Evolutionary conservation across 2,888 invertebrate species (phyloP).

Genomic region (Gandaritis pyraliata): DNA sequence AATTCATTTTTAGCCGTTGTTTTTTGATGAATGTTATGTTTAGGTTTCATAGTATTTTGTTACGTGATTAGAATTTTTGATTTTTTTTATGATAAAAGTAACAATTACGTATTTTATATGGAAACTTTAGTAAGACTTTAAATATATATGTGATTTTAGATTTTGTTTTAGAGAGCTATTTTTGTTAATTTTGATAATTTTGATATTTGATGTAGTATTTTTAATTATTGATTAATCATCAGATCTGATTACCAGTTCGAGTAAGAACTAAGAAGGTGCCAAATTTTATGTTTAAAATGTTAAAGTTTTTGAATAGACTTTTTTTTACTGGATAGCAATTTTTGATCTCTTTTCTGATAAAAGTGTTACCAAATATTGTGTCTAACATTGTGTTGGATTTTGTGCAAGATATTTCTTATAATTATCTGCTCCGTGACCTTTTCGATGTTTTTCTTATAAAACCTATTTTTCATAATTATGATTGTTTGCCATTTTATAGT

Average conservation of each 20-base stretch:
- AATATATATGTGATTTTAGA: neutral
- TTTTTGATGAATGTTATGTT: neutral
- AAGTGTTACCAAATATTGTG: constrained; percentile 1
- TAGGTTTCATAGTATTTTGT: neutral
- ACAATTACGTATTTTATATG: neutral
- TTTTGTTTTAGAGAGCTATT: constrained; percentile 1
- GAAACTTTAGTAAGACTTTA: neutral
- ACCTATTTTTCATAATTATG: too few species aligned
- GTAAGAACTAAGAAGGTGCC: neutral
- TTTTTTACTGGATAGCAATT: neutral
- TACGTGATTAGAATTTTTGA: constrained; percentile 1
- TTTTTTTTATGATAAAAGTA: constrained; percentile 1
- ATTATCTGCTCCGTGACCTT: neutral
- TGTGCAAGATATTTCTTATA: neutral
- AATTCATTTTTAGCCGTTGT: constrained; percentile 1
- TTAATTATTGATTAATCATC: constrained; percentile 1
- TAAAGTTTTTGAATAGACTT: neutral
- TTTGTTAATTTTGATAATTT: constrained; percentile 2
- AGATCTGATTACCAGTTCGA: constrained; percentile 1
- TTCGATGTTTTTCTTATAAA: neutral
- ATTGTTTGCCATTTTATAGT: too few species aligned
- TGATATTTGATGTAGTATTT: too few species aligned
- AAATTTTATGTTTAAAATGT: neutral
- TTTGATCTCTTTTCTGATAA: neutral
- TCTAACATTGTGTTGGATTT: neutral